phyloP scores from a whole-genome alignment of 2,888 invertebrate genomes.

The Catocala sponsa region DNA sequence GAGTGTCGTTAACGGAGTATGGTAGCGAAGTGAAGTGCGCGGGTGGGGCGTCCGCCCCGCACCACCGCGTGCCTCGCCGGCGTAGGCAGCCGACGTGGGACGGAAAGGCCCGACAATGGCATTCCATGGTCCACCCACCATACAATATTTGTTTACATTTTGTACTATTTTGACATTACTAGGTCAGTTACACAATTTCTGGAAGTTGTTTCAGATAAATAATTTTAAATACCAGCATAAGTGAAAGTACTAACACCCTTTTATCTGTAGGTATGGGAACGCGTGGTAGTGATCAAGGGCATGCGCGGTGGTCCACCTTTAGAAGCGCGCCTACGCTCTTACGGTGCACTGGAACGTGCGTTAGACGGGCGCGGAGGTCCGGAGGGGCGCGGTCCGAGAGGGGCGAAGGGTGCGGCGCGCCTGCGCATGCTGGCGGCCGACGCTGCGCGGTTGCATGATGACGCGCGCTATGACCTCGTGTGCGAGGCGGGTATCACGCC shows the following conservation, averaged over 20 bases:
- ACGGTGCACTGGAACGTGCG: constrained; percentile 89
- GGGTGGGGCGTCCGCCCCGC: too few relatives aligned
- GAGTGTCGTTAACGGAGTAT: too few relatives aligned
- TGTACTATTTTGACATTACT: too few relatives aligned
- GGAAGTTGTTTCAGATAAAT: too few relatives aligned
- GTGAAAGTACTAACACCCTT: not conserved
- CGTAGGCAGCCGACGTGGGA: too few relatives aligned
- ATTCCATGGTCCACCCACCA: too few relatives aligned
- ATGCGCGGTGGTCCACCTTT: constrained; percentile 80
- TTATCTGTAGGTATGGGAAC: constrained; percentile 90
- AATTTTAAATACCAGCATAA: too few relatives aligned
- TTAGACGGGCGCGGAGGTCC: constrained; percentile 89
- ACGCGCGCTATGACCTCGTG: constrained; percentile 71
- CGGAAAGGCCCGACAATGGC: too few relatives aligned
- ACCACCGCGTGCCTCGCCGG: too few relatives aligned
- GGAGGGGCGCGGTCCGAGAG: constrained; percentile 86
- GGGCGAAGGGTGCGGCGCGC: constrained; percentile 72
- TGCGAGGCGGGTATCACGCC: constrained; percentile 79
- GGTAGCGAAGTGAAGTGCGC: too few relatives aligned
- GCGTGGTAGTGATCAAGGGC: constrained; percentile 72
- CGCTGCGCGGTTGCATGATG: constrained; percentile 90
- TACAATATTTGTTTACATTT: too few relatives aligned
- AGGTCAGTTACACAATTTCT: too few relatives aligned
- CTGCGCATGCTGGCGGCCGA: constrained; percentile 90
- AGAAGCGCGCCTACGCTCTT: constrained; percentile 90